Evolutionary conservation across 1,140 invertebrate genomes (phyloP).

Genomic region (Laupala kohalensis): DNA sequence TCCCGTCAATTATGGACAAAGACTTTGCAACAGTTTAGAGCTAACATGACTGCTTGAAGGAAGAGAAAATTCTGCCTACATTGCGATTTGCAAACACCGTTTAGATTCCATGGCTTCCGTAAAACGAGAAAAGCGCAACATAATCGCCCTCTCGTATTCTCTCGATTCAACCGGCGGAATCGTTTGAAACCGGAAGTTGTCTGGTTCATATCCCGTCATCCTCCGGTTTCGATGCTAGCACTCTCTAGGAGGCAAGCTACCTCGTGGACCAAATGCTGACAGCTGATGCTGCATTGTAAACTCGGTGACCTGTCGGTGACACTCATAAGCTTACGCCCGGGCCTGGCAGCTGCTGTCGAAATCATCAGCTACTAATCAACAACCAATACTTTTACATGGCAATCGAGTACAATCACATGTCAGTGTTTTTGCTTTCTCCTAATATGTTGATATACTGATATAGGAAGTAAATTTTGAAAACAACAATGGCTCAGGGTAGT

Average conservation of each 20-base stretch:
- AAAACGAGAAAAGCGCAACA: neutral
- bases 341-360: too few species aligned
- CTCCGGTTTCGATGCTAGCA: too few species aligned
- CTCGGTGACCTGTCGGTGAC: neutral
- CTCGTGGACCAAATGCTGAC: neutral
- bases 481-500: conserved; percentile 37
- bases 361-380: too few species aligned
- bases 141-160: neutral
- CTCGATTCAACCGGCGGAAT: too few species aligned
- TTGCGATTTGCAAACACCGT: neutral
- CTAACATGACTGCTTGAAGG: neutral
- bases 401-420: too few species aligned
- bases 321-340: too few species aligned
- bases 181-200: too few species aligned
- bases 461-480: neutral
- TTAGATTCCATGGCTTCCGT: neutral
- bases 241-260: neutral
- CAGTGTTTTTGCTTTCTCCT: too few species aligned
- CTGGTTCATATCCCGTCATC: too few species aligned
- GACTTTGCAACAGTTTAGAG: neutral
- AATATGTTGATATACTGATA: too few species aligned
- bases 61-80: too few species aligned
- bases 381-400: too few species aligned
- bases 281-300: neutral
- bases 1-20: neutral